These are phyloP conservation scores for Drosophila ananassae DNA, from an alignment of 1,140 invertebrate genomes.

Conservation along the genomic window DNA sequence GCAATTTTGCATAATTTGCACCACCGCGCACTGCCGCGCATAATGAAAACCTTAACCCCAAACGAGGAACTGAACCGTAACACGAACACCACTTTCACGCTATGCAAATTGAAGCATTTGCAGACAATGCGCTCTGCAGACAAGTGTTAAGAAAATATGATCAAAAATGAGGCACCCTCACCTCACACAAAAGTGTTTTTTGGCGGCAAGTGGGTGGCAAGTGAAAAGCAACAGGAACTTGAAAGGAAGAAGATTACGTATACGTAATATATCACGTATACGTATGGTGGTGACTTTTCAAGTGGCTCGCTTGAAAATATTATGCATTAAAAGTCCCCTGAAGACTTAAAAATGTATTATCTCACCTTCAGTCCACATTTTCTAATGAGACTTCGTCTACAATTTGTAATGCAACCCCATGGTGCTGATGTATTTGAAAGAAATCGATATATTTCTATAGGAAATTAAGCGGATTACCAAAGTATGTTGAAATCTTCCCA, in stretches of 20 bases:
- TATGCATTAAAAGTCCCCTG: too few species aligned
- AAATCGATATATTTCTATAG: conserved; percentile 25
- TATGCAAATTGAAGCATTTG: conserved; percentile 78
- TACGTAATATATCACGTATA: not conserved
- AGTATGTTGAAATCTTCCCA: conserved; percentile 28
- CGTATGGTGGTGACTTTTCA: too few species aligned
- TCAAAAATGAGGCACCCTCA: conserved; percentile 13
- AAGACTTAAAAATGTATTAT: not conserved
- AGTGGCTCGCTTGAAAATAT: too few species aligned
- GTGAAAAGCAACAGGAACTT: conserved; percentile 1
- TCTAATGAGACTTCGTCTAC: conserved; percentile 12
- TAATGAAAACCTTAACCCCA: conserved; percentile 82
- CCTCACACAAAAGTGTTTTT: conserved; percentile 6
- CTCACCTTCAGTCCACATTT: conserved; percentile 18
- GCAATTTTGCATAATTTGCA: conserved; percentile 73
- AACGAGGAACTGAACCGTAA: conserved; percentile 73
- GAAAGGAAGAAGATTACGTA: conserved; percentile 1
- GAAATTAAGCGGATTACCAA: conserved; percentile 40
- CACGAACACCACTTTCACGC: conserved; percentile 70
- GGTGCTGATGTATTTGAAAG: conserved; percentile 2
- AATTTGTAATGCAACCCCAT: conserved; percentile 15
- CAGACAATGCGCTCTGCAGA: conserved; percentile 50
- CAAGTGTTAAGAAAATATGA: conserved; percentile 60
- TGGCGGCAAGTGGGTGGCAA: not conserved
- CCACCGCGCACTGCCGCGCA: conserved; percentile 26